Conservation (phyloP, 1,140 invertebrate genomes). For the Nylanderia fulva region DNA sequence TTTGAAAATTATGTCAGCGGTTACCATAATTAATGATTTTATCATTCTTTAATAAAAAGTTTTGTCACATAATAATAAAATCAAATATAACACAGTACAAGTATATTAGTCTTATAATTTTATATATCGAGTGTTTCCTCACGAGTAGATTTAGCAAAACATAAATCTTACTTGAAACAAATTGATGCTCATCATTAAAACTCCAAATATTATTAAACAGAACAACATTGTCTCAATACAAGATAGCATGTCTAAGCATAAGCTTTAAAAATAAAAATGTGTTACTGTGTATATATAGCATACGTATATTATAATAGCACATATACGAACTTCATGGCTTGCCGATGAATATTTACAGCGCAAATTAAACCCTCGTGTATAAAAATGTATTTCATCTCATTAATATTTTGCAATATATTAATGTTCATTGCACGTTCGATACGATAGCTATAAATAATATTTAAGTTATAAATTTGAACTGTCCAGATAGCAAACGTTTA, state of each 20-base stretch:
- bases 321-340: constrained; percentile 23
- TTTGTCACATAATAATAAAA: too few relatives aligned
- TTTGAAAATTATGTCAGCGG: too few relatives aligned
- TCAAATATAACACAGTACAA: too few relatives aligned
- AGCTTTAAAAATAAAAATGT: constrained; percentile 20
- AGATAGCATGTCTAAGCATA: not conserved
- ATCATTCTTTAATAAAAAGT: too few relatives aligned
- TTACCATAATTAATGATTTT: too few relatives aligned
- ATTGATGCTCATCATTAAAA: not conserved
- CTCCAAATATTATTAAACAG: not conserved
- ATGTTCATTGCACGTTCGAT: not conserved
- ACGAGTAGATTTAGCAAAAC: not conserved
- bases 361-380: not conserved
- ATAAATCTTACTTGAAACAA: constrained; percentile 12
- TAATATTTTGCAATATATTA: not conserved
- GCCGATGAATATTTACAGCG: constrained; percentile 3
- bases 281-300: not conserved
- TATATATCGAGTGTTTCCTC: too few relatives aligned
- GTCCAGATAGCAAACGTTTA: too few relatives aligned
- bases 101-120: too few relatives aligned
- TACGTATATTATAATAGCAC: not conserved
- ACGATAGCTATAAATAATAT: constrained; percentile 37
- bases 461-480: constrained; percentile 2
- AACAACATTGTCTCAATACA: not conserved
- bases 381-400: not conserved